Evolutionary conservation across 2,113 vertebrate genomes (phyloP).

Genomic region (Nymphicus hollandicus): DNA sequence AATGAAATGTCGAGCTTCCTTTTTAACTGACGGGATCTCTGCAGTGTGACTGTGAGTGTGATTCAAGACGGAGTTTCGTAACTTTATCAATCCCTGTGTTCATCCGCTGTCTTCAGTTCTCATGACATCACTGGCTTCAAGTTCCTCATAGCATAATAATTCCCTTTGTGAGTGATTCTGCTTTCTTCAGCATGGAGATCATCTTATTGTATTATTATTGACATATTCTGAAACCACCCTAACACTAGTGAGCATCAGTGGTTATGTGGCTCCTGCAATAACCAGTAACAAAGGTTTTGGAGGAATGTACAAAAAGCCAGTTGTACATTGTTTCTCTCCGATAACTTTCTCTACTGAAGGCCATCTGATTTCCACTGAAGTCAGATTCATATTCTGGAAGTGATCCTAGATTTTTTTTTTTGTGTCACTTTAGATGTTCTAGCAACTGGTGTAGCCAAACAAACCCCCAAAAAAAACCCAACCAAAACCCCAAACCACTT

Average conservation of each 20-base stretch:
- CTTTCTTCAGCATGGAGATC: background rate
- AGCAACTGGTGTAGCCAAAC: background rate
- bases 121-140: background rate
- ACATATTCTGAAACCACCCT: rapidly evolving
- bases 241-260: rapidly evolving
- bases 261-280: background rate
- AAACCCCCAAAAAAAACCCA: background rate
- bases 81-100: background rate
- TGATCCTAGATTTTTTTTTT: background rate
- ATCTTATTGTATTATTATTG: background rate
- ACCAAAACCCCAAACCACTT: background rate
- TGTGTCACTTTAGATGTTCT: background rate
- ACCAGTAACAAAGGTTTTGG: background rate
- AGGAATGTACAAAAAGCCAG: background rate
- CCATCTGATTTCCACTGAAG: background rate
- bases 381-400: background rate
- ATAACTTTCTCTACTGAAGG: background rate
- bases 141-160: background rate
- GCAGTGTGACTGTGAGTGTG: background rate
- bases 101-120: background rate
- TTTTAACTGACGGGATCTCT: background rate
- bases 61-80: constrained; percentile 14
- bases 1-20: constrained; percentile 43
- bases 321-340: background rate
- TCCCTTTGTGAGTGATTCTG: background rate